Evolutionary conservation across 1,140 invertebrate genomes (phyloP).

Genomic region (Drosophila melanogaster): Release_6_plus_ISO1_MT NT_037436.4:8939001-8939500

Average conservation of each 20-base stretch:
- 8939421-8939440: constrained; percentile 34
- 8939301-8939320: constrained; percentile 61
- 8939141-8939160: constrained; percentile 70
- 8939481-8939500: constrained; percentile 29
- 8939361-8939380: constrained; percentile 62
- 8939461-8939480: constrained; percentile 48
- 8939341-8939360: constrained; percentile 50
- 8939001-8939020: constrained; percentile 59
- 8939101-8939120: constrained; percentile 15
- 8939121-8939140: constrained; percentile 79
- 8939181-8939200: constrained; percentile 64
- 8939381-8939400: constrained; percentile 53
- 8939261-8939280: constrained; percentile 80
- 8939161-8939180: constrained; percentile 56
- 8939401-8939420: constrained; percentile 20
- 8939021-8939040: constrained; percentile 62
- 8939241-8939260: constrained; percentile 69
- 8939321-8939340: constrained; percentile 48
- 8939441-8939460: constrained; percentile 76
- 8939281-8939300: constrained; percentile 71
- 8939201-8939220: constrained; percentile 79
- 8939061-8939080: constrained; percentile 72
- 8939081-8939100: constrained; percentile 70
- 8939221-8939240: constrained; percentile 58
- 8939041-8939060: constrained; percentile 73